Conservation (phyloP, 1,140 invertebrate species). For the Drosophila parvula region DNA sequence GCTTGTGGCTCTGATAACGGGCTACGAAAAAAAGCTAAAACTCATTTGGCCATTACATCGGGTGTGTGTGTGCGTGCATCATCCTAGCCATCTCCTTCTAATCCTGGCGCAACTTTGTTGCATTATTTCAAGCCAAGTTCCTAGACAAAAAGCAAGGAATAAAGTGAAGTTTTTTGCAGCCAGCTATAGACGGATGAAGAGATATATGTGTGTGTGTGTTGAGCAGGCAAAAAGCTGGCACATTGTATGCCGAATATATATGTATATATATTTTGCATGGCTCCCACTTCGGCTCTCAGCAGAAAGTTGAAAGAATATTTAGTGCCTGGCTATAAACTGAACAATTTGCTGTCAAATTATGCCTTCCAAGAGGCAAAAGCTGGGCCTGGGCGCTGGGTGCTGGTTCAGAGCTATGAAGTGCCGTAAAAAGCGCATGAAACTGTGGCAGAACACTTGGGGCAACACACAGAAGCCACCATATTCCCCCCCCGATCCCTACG, state of each 20-base stretch:
- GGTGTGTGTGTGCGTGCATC: too few species aligned
- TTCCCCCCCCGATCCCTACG: background rate
- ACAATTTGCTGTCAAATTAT: conserved; percentile 77
- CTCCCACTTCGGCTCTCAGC: background rate
- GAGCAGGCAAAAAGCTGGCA: conserved; percentile 19
- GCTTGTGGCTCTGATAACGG: conserved; percentile 18
- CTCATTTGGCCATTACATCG: conserved; percentile 40
- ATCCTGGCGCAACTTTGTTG: conserved; percentile 55
- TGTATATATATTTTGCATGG: conserved; percentile 35
- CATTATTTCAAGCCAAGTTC: conserved; percentile 64
- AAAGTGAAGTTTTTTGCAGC: conserved; percentile 17
- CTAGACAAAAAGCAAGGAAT: conserved; percentile 25
- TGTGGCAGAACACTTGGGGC: conserved; percentile 52
- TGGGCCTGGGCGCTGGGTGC: background rate
- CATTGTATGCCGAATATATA: conserved; percentile 61
- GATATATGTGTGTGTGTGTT: background rate
- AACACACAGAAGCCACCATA: conserved; percentile 10
- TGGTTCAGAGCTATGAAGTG: conserved; percentile 39
- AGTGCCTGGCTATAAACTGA: conserved; percentile 62
- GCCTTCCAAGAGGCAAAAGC: conserved; percentile 46
- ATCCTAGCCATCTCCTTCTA: background rate
- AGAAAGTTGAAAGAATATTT: conserved; percentile 60
- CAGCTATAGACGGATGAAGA: background rate
- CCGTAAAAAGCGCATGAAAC: conserved; percentile 74
- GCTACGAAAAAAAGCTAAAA: conserved; percentile 34